Percentiles rank a stretch among this genome's conserved stretches.
phyloP scores from a whole-genome alignment of 1,140 invertebrate species.

The Drosophila micromelanica region DNA sequence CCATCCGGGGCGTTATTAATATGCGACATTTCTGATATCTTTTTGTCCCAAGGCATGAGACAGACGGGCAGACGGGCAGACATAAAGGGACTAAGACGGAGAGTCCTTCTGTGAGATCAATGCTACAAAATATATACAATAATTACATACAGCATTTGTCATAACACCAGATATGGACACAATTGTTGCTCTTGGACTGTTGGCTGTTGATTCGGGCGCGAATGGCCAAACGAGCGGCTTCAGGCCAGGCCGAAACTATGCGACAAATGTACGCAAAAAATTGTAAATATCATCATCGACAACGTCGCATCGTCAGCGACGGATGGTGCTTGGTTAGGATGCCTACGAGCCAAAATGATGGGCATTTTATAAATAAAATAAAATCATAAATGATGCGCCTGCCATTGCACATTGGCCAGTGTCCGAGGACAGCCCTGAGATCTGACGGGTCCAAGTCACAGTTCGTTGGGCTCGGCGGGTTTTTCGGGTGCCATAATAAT shows the following conservation, averaged over 20 bases:
- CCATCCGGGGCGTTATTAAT: conserved; percentile 73
- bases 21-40: conserved; percentile 82
- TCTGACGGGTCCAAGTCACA: not conserved
- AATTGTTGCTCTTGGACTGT: conserved; percentile 46
- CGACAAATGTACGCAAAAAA: conserved; percentile 76
- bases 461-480: conserved; percentile 16
- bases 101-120: conserved; percentile 46
- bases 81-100: conserved; percentile 13
- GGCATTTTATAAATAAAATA: conserved; percentile 83
- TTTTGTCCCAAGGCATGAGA: conserved; percentile 52
- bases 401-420: not conserved
- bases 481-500: conserved; percentile 70
- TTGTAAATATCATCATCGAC: conserved; percentile 79
- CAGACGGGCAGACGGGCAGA: not conserved
- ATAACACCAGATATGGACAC: conserved; percentile 84
- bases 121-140: conserved; percentile 62
- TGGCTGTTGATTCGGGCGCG: conserved; percentile 52
- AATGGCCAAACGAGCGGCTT: conserved; percentile 44
- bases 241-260: conserved; percentile 60
- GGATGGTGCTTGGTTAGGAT: conserved; percentile 18
- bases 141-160: conserved; percentile 84
- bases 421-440: not conserved
- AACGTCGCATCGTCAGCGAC: conserved; percentile 21
- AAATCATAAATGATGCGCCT: conserved; percentile 79
- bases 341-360: conserved; percentile 48